phyloP scores from a whole-genome alignment of 2,888 invertebrate genomes.

The Alloplasta piceator region DNA sequence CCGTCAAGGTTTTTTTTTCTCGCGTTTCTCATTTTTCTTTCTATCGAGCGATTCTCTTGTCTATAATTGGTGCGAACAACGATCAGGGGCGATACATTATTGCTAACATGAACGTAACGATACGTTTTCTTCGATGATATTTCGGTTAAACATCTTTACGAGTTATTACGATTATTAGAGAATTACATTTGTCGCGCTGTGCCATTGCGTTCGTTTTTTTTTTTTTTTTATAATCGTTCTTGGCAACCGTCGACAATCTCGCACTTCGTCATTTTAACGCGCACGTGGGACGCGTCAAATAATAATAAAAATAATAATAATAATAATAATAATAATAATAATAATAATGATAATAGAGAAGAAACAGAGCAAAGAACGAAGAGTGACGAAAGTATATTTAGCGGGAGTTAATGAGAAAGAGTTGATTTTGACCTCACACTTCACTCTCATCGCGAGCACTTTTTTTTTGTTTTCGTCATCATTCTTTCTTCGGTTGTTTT shows the following conservation, averaged over 20 bases:
- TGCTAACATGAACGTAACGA: slow-evolving; percentile 61
- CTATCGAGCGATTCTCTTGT: background rate
- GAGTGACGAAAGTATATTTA: slow-evolving; percentile 54
- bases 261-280: slow-evolving; percentile 31
- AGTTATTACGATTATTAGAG: slow-evolving; percentile 65
- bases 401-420: slow-evolving; percentile 43
- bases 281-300: slow-evolving; percentile 34
- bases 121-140: slow-evolving; percentile 59
- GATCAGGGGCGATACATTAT: slow-evolving; percentile 38
- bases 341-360: slow-evolving; percentile 35
- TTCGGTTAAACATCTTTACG: slow-evolving; percentile 60
- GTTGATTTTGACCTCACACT: slow-evolving; percentile 49
- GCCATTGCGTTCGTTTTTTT: slow-evolving; percentile 35
- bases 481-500: slow-evolving; percentile 25
- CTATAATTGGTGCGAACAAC: slow-evolving; percentile 9
- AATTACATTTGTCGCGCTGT: slow-evolving; percentile 55
- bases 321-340: slow-evolving; percentile 50
- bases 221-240: slow-evolving; percentile 42
- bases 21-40: no score
- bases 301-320: slow-evolving; percentile 33
- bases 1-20: no score
- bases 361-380: slow-evolving; percentile 59
- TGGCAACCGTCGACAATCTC: background rate
- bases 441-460: slow-evolving; percentile 64
- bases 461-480: slow-evolving; percentile 35